These are phyloP conservation scores for Elachura formosa DNA, from an alignment of 2,113 vertebrate genomes.

Conservation along the genomic window DNA sequence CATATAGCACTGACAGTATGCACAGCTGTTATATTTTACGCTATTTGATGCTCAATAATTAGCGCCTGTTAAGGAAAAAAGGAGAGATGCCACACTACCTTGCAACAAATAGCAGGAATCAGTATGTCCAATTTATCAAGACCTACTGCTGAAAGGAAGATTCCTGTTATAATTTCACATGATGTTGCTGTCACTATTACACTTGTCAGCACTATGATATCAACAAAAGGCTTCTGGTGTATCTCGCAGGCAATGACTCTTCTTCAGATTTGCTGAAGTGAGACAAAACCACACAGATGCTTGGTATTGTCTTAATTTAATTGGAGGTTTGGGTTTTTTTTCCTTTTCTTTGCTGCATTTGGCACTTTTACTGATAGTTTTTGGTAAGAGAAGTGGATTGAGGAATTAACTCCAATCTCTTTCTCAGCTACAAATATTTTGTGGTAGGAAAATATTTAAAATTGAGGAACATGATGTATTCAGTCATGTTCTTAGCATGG, in stretches of 20 bases:
- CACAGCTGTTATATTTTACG: slow-evolving; percentile 82
- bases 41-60: slow-evolving; percentile 89
- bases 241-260: slow-evolving; percentile 38
- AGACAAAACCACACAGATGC: slow-evolving; percentile 11
- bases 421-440: not conserved
- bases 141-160: slow-evolving; percentile 65
- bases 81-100: slow-evolving; percentile 60
- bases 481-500: not conserved
- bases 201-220: slow-evolving; percentile 76
- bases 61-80: slow-evolving; percentile 70
- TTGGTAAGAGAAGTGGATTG: not conserved
- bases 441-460: not conserved
- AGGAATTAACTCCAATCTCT: not conserved
- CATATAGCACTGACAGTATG: slow-evolving; percentile 77
- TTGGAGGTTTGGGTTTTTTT: not conserved
- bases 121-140: slow-evolving; percentile 63
- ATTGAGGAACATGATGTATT: not conserved
- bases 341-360: not conserved
- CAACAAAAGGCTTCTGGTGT: slow-evolving; percentile 68
- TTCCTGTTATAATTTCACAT: slow-evolving; percentile 72
- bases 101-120: slow-evolving; percentile 65
- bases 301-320: slow-evolving; percentile 40
- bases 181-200: slow-evolving; percentile 77
- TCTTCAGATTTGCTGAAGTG: not conserved
- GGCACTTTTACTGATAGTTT: not conserved